Conservation (phyloP, 2,797 vertebrate species). For the Vultur gryphus region DNA sequence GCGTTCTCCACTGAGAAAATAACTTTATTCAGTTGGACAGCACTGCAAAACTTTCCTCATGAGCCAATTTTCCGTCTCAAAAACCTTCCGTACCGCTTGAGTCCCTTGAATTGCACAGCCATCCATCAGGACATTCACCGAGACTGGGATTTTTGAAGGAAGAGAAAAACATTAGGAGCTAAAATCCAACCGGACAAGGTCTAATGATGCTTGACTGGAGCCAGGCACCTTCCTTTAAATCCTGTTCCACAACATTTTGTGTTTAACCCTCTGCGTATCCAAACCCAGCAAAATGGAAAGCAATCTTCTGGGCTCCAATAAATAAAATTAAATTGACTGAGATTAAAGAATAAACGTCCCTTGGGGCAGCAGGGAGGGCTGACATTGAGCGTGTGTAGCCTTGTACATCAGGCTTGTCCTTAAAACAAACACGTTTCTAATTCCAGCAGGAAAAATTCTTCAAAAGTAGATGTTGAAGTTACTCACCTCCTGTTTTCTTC, state of each 20-base stretch:
- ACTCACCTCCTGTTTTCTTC: background rate
- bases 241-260: background rate
- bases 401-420: rapidly evolving
- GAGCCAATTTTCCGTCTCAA: background rate
- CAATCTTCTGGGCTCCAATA: background rate
- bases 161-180: background rate
- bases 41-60: background rate
- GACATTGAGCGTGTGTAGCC: background rate
- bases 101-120: background rate
- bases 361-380: background rate
- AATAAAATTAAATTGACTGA: background rate
- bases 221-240: background rate
- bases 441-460: background rate
- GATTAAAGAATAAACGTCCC: background rate
- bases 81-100: rapidly evolving
- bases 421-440: background rate
- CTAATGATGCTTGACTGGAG: background rate
- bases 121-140: background rate
- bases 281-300: background rate
- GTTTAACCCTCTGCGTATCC: background rate
- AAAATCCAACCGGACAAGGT: background rate
- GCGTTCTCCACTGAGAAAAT: background rate
- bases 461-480: background rate
- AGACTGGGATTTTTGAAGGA: background rate
- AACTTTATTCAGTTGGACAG: background rate